Conservation (phyloP, 2,113 vertebrate genomes). For the Halcyon senegalensis region DNA sequence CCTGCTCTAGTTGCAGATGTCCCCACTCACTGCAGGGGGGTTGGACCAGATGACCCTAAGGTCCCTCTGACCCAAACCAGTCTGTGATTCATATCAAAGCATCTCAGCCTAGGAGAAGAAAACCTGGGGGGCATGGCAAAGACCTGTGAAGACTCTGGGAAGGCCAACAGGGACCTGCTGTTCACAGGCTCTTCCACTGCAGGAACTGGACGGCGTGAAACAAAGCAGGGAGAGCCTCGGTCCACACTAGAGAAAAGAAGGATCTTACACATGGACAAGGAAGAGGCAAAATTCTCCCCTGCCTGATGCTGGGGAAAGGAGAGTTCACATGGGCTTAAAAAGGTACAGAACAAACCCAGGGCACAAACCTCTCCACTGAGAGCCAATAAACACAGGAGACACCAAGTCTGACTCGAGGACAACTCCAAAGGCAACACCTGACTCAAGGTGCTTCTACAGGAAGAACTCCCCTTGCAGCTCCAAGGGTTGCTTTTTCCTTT, state of each 20-base stretch:
- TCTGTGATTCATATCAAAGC: background rate
- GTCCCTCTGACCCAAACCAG: background rate
- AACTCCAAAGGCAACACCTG: background rate
- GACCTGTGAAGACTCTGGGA: background rate
- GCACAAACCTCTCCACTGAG: background rate
- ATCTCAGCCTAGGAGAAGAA: background rate
- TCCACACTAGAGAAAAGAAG: background rate
- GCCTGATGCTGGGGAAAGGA: background rate
- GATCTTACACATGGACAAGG: background rate
- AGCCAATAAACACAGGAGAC: background rate
- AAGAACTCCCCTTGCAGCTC: background rate
- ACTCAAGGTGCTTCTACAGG: background rate
- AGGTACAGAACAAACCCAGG: background rate
- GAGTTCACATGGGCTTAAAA: background rate
- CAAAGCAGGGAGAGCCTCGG: fast-evolving
- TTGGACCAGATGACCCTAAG: background rate
- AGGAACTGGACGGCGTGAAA: background rate
- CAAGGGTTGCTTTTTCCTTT: background rate
- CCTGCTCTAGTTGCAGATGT: background rate
- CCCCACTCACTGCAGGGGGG: background rate
- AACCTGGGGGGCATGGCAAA: background rate
- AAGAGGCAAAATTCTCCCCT: background rate
- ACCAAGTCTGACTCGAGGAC: background rate
- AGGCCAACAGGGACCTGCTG: background rate
- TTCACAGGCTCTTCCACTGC: background rate